Evolutionary conservation across 2,888 invertebrate species (phyloP), one percentile per base, ranked within the genome.

Genomic region (Apodemia duryi): DNA sequence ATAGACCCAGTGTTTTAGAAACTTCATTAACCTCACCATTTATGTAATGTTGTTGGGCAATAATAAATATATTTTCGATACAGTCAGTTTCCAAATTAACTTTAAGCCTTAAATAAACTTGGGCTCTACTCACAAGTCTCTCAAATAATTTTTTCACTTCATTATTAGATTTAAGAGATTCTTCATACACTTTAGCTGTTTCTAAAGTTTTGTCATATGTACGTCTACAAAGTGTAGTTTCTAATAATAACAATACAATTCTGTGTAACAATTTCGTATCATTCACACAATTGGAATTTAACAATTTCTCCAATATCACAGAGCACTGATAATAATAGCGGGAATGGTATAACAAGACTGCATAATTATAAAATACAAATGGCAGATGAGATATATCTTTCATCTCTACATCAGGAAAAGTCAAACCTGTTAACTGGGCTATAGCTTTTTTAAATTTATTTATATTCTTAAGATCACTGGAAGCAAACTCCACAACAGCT

Each of bases 401-500:
- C 0, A 84, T 75, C 65, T 91, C 91, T 9, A 85, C 79, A 32
- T 91, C 88, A 2, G 89, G 88, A 69, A 90, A 91, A 57, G 76
- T 78, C 35, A 94, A 91, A 2, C 93, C 93, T 64, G 94, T 93
- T 61, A 95, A 88, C 32, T 94, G 91, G 46, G 93, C 92, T 32
- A 97, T 86, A 64, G 93, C 93, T 75, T 95, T 95, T 69, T 95
- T 93, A 75, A 97, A 95, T 64, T 94, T 92, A 65, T 96, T 95
- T 13, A 95, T 94, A 75, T 96, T 95, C 73, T 94, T 95, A 76
- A 95, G 93, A 62, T 95, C 95, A 66, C 93, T 93, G 69, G 94
- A 94, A 82, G 95, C 96, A 83, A 96, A 97, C 77, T 97, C 96
- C 0, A 95, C 95, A 0, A 98, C 95, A 38, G 96, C 95, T 85